phyloP scores from a whole-genome alignment of 1,140 invertebrate species.

The Drosophila kanapiae region DNA sequence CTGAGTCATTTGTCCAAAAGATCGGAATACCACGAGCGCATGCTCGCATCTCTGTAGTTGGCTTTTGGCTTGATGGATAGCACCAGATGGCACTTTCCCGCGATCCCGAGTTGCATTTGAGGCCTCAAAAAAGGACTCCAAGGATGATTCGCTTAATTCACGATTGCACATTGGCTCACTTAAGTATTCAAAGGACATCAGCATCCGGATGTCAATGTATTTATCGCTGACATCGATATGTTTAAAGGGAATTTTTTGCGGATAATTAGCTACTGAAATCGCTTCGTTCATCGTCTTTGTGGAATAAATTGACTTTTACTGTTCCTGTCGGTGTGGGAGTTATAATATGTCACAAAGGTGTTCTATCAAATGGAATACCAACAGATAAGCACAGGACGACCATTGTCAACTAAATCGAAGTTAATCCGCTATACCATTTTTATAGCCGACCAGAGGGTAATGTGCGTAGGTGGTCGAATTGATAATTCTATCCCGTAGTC shows the following conservation, averaged over 20 bases:
- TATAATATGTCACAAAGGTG: no score
- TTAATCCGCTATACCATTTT: no score
- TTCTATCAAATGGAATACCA: no score
- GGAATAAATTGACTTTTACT: neutral
- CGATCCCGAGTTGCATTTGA: neutral
- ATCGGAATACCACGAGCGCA: neutral
- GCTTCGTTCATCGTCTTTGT: neutral
- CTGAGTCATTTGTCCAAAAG: neutral
- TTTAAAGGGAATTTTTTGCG: neutral
- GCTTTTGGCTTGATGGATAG: no score
- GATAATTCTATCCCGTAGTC: no score
- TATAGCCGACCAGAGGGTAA: no score
- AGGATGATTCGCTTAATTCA: constrained; percentile 3
- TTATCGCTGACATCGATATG: neutral
- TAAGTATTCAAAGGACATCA: constrained; percentile 4
- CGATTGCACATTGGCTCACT: neutral
- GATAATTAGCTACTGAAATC: neutral
- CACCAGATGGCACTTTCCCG: neutral
- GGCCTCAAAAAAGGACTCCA: neutral
- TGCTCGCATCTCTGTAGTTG: neutral
- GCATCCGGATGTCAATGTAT: neutral
- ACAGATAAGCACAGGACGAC: no score
- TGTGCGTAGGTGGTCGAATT: no score
- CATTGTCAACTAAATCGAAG: no score
- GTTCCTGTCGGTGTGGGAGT: no score